A percentile compares a stretch with the other conserved stretches of the same genome.
phyloP scores from a whole-genome alignment of 2,113 vertebrate species.

The Maccullochella peelii region DNA sequence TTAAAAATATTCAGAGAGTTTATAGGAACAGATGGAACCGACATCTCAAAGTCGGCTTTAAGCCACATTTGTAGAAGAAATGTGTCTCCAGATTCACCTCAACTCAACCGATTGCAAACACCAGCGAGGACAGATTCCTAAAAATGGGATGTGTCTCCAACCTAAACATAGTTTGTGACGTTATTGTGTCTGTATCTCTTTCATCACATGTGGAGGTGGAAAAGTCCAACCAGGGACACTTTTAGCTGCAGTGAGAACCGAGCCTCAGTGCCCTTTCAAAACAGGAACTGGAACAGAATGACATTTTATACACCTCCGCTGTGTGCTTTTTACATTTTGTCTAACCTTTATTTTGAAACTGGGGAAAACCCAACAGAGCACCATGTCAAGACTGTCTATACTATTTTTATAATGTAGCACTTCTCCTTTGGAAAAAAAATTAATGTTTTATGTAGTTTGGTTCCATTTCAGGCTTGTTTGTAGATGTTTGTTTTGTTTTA shows the following conservation, averaged over 20 bases:
- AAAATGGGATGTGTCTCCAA: too few relatives aligned
- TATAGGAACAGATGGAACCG: too few relatives aligned
- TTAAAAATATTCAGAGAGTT: too few relatives aligned
- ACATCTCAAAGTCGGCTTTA: too few relatives aligned
- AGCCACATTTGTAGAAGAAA: too few relatives aligned
- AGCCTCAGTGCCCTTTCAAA: background rate
- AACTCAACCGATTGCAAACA: too few relatives aligned
- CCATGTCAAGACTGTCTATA: background rate
- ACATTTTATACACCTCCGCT: background rate
- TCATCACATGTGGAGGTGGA: background rate
- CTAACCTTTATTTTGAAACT: background rate
- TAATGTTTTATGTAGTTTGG: background rate
- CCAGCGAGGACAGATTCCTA: too few relatives aligned
- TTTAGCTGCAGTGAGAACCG: background rate
- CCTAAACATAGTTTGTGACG: background rate
- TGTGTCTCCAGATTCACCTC: too few relatives aligned
- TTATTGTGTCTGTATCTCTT: background rate
- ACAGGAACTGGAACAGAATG: background rate
- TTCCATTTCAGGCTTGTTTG: background rate
- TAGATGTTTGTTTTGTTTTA: background rate
- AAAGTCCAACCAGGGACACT: background rate
- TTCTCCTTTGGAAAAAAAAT: background rate
- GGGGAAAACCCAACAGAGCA: background rate
- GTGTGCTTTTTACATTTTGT: background rate
- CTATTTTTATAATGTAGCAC: background rate